These are phyloP conservation scores for Syngnathus floridae DNA, from an alignment of 2,113 vertebrate species.

Conservation along the genomic window DNA sequence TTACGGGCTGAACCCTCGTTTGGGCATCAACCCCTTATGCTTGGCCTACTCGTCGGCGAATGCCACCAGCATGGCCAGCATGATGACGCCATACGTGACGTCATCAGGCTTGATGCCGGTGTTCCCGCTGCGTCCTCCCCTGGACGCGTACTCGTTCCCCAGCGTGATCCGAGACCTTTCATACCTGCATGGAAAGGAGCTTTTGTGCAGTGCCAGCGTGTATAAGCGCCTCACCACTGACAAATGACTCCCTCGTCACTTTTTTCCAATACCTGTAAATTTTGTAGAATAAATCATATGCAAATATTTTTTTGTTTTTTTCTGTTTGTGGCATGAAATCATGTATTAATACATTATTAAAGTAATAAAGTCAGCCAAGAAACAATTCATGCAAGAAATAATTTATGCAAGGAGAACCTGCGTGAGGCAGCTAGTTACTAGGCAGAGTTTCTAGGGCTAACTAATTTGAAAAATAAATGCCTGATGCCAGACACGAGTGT, in stretches of 20 bases:
- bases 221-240: conserved; percentile 66
- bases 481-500: neutral
- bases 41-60: conserved; percentile 72
- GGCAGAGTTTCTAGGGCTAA: neutral
- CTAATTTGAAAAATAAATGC: neutral
- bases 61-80: conserved; percentile 65
- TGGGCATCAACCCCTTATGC: conserved; percentile 72
- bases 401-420: neutral
- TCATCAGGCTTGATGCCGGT: conserved; percentile 76
- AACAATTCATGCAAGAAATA: neutral
- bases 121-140: conserved; percentile 72
- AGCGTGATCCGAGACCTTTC: conserved; percentile 75
- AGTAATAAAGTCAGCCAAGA: neutral
- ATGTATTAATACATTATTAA: neutral
- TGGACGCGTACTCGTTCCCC: conserved; percentile 74
- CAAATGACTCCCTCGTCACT: conserved; percentile 39
- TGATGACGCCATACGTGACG: conserved; percentile 76
- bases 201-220: conserved; percentile 58
- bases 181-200: conserved; percentile 71
- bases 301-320: neutral
- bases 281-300: neutral
- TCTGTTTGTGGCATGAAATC: neutral
- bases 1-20: conserved; percentile 69
- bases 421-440: too few relatives aligned
- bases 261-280: neutral